Base-by-base conservation (phyloP, 2,113 vertebrate genomes). In the Anoura caudifer region DNA sequence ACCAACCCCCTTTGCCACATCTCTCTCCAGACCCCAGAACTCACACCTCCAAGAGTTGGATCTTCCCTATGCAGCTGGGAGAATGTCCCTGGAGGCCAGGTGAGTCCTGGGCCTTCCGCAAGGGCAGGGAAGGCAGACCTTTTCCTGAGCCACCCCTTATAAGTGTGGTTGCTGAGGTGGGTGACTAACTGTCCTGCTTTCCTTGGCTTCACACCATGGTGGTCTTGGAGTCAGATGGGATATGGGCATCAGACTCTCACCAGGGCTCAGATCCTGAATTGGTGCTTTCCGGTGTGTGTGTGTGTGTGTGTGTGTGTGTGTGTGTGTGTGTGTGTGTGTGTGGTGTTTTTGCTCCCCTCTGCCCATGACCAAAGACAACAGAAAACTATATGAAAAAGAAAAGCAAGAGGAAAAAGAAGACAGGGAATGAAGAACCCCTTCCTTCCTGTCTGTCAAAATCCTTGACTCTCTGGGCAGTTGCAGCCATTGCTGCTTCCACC, bases 331-430 rank as follows among this genome's bases (percentile, higher is more conserved):
- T 50, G 47, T 50, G 47, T 47, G 50, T 5, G 28, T 52, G 54
- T 75, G 43, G n/a, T 10, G 3, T 63, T 86, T 56, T 50, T 92
- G 47, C 8, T 61, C 19, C 20, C n/a, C 16, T n/a, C n/a, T n/a
- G n/a, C 52, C 70, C 43, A 59, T 33, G 43, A n/a, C 38, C 31
- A 4, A 73, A 50, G 65, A 96, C 76, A 92, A 81, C 72, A 26
- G 50, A 79, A 84, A 95, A 86, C 26, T 81, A 76, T 45, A 73
- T 41, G 36, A 61, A 80, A 38, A 83, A 59, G 70, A 52, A 73
- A 88, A 67, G n/a, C 7, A 65, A 79, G 41, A 83, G 61, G 22
- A 52, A 41, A 72, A 22, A n/a, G 87, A 52, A 94, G 56, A 56
- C 47, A 38, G 24, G 12, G 47, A 79, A 56, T 33, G 31, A 59